These are phyloP conservation scores for Coelopa pilipes DNA, from an alignment of 2,888 invertebrate species.

Conservation along the genomic window DNA sequence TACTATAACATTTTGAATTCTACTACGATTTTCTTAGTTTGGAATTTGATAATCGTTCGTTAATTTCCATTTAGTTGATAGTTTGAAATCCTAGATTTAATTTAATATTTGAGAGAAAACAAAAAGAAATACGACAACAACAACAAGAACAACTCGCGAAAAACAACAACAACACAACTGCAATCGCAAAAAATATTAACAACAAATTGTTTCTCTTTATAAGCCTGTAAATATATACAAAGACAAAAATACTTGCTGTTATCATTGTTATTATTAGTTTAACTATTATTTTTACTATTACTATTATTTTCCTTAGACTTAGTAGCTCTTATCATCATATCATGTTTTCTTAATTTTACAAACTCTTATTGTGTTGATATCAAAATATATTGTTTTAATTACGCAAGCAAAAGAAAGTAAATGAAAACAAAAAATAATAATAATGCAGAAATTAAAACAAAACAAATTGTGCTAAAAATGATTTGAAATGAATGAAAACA, in stretches of 20 bases:
- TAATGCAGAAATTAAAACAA: not conserved
- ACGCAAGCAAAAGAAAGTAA: not conserved
- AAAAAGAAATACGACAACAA: slow-evolving; percentile 47
- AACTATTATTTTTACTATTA: slow-evolving; percentile 10
- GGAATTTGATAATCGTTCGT: no score
- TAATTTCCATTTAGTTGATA: no score
- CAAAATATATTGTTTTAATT: not conserved
- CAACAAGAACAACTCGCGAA: not conserved
- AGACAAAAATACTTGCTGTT: slow-evolving; percentile 1
- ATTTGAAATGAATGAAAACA: not conserved
- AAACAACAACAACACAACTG: not conserved
- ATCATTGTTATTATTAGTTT: not conserved
- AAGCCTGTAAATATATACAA: slow-evolving; percentile 17
- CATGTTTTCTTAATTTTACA: not conserved
- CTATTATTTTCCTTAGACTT: not conserved
- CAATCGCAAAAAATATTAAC: not conserved
- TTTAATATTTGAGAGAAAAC: no score
- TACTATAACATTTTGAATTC: no score
- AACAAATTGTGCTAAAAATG: not conserved
- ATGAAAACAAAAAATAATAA: not conserved
- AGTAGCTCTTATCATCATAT: slow-evolving; percentile 5
- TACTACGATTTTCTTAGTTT: no score
- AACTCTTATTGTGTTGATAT: slow-evolving; percentile 6
- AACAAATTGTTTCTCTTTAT: slow-evolving; percentile 2
- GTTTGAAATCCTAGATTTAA: no score